Evolutionary conservation across 2,797 vertebrate species (phyloP), one percentile per base, ranked within the genome.

Genomic region (Clamator glandarius): DNA sequence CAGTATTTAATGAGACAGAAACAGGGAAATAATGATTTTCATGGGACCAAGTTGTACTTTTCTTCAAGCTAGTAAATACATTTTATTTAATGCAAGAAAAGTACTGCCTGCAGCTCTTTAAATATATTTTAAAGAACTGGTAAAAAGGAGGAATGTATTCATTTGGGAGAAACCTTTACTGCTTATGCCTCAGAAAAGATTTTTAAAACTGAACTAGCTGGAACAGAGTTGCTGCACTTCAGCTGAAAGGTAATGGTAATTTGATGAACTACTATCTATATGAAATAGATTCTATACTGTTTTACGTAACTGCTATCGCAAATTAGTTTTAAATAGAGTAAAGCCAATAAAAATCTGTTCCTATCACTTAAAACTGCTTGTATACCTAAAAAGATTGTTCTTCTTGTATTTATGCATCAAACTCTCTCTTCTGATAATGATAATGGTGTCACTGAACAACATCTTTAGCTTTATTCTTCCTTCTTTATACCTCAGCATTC

Each of bases 51-150:
- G 31, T 29, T 69, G 41, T 66, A 88, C n/a, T 75, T 91, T 73
- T 84, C 73, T 79, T 80, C 63, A 86, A 84, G 62, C 41, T 87
- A 90, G 58, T 83, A 51, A 92, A 84, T 77, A 75, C 72, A 80
- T 79, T 70, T 26, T 67, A 74, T 85, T 80, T 82, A 79, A 63
- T 80, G 46, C 64, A 88, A 58, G 51, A 55, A 59, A 91, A 75
- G 36, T 28, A 82, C 36, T 89, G 76, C 87, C 57, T 72, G 42
- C 66, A 86, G 74, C 35, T 62, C 61, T 91, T 74, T 66, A 93
- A 93, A 96, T 73, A 92, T 93, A 52, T 77, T 79, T 42, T 64
- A 84, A 89, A 87, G 58, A 16, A 59, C 50, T 48, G 25, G 25
- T 50, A 77, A 79, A 90, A 84, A 67, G 63, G 61, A 89, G 11